Percentiles rank a stretch among this genome's conserved stretches.
These are phyloP conservation scores for Picathartes gymnocephalus DNA, from an alignment of 2,113 vertebrate genomes.

Conservation along the genomic window DNA sequence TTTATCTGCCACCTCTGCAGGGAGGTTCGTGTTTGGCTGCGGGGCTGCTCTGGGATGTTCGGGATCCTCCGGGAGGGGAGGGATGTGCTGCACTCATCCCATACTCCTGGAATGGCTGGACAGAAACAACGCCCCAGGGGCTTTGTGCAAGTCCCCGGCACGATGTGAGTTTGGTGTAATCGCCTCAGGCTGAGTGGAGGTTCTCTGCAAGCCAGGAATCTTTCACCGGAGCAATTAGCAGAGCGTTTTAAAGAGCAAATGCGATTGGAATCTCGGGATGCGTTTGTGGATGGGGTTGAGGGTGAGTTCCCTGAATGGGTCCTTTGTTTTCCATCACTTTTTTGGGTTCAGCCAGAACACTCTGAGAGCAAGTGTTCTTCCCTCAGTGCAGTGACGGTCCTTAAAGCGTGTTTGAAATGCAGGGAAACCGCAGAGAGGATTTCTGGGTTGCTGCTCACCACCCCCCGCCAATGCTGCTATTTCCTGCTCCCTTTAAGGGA, in stretches of 20 bases:
- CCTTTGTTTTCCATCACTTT: slow-evolving; percentile 3
- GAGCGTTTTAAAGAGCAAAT: slow-evolving; percentile 27
- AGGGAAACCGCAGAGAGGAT: not conserved
- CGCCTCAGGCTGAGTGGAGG: not conserved
- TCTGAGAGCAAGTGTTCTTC: not conserved
- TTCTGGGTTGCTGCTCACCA: not conserved
- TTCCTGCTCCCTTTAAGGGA: not conserved
- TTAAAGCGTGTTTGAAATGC: not conserved
- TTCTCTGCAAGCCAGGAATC: not conserved
- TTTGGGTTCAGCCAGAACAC: not conserved
- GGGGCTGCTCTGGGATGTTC: not conserved
- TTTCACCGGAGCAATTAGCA: slow-evolving; percentile 51
- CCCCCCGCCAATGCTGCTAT: not conserved
- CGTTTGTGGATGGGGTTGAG: not conserved
- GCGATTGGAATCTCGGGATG: not conserved
- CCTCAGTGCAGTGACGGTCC: not conserved
- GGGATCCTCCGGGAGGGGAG: not conserved
- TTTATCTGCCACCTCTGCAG: not conserved
- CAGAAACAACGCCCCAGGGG: not conserved
- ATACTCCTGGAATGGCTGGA: not conserved
- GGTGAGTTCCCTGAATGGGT: not conserved
- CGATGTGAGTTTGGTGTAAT: not conserved
- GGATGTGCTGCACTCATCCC: not conserved
- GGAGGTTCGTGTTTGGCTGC: rapidly evolving
- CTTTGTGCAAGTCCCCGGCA: not conserved